phyloP scores from a whole-genome alignment of 35 echinoderm and acorn worm species.

The Diadema setosum region DNA sequence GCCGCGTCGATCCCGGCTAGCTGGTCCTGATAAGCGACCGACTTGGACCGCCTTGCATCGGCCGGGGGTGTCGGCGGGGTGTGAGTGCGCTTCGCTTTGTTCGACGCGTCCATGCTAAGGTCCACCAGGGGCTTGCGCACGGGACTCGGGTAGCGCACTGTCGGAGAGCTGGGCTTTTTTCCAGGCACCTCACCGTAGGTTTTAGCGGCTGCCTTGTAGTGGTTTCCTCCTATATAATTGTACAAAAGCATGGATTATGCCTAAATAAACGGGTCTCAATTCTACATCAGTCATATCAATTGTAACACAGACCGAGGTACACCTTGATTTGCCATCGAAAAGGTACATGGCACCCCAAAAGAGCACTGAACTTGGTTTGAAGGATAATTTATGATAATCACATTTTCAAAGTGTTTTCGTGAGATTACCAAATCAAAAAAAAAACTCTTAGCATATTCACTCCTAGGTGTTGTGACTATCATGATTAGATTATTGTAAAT shows the following conservation, averaged over 20 bases:
- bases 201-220: conserved; percentile 41
- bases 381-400: not conserved
- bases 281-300: not conserved
- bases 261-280: too few species aligned
- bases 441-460: too few species aligned
- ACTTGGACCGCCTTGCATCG: not conserved
- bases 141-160: not conserved
- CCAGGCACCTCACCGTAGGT: conserved; percentile 29
- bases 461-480: too few species aligned
- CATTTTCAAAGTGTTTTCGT: not conserved
- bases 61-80: conserved; percentile 49
- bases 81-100: conserved; percentile 15
- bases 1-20: not conserved
- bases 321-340: not conserved
- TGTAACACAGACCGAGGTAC: not conserved
- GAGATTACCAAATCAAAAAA: too few species aligned
- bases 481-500: too few species aligned
- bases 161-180: not conserved
- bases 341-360: not conserved
- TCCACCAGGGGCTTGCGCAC: not conserved
- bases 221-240: conserved; percentile 30
- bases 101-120: not conserved
- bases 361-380: not conserved
- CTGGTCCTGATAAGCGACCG: not conserved
- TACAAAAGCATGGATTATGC: not conserved